Conservation (phyloP, 2,888 invertebrate species). For the Cecidostiba fungosa region DNA sequence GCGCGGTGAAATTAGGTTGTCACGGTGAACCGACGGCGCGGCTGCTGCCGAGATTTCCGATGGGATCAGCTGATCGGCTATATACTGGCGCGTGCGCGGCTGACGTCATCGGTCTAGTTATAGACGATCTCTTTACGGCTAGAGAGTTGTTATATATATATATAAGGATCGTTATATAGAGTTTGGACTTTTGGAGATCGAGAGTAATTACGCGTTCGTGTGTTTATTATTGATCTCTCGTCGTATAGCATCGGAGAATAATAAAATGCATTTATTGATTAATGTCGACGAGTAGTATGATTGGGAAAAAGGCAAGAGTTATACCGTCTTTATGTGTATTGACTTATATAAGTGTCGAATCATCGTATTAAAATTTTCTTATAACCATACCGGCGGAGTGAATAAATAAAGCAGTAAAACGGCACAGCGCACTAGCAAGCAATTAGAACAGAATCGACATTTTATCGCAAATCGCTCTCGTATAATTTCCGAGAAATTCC, state of each 20-base stretch:
- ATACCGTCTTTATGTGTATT: no score
- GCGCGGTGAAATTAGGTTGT: conserved; percentile 65
- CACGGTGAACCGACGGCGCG: conserved; percentile 58
- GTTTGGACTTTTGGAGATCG: no score
- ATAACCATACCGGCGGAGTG: not conserved
- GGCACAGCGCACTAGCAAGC: not conserved
- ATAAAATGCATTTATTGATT: not conserved
- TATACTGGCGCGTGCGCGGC: not conserved
- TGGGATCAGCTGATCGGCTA: conserved; percentile 47
- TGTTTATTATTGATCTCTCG: no score
- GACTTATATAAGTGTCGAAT: not conserved
- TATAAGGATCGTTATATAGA: not conserved
- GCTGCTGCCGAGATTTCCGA: conserved; percentile 56
- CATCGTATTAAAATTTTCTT: not conserved
- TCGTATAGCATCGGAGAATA: not conserved
- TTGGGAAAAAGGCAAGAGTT: not conserved
- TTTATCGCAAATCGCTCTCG: no score
- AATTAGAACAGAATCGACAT: no score
- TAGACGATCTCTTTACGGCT: not conserved
- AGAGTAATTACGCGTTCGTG: no score
- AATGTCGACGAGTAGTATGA: not conserved
- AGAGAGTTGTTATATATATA: not conserved
- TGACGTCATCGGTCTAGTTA: conserved; percentile 31
- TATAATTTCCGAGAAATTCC: no score
- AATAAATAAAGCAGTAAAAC: conserved; percentile 2